A percentile compares a stretch with the other conserved stretches of the same genome.
Conservation (phyloP, 1,140 invertebrate species). For the Schlechtendalia chinensis region DNA sequence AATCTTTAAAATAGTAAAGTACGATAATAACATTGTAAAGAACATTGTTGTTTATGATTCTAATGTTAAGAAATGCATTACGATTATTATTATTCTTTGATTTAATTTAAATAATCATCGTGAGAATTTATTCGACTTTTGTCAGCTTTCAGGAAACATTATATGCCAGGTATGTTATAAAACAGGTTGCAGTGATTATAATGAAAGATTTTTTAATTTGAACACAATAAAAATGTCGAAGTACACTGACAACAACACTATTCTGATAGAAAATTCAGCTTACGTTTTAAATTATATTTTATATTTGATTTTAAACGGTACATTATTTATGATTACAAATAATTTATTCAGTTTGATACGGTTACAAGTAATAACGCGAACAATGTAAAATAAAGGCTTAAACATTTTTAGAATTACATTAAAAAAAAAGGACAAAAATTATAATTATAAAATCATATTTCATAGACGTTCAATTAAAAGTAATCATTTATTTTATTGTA, state of each 20-base stretch:
- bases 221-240: too few species aligned
- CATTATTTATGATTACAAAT: neutral
- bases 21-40: neutral
- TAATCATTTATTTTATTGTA: too few species aligned
- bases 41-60: neutral
- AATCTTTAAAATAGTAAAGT: neutral
- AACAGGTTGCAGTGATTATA: too few species aligned
- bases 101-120: constrained; percentile 4
- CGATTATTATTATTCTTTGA: neutral
- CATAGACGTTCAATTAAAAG: too few species aligned
- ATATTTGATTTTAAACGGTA: neutral
- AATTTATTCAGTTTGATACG: neutral
- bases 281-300: neutral
- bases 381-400: neutral
- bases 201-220: too few species aligned
- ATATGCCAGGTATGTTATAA: too few species aligned
- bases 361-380: too few species aligned
- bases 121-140: neutral
- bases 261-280: too few species aligned
- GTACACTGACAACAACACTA: too few species aligned
- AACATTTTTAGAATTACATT: neutral
- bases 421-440: too few species aligned
- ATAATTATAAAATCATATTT: too few species aligned
- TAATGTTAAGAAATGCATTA: too few species aligned
- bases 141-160: neutral